Evolutionary conservation across 2,797 vertebrate genomes (phyloP), one percentile per base, ranked within the genome.

Genomic region (Rhincodon typus): DNA sequence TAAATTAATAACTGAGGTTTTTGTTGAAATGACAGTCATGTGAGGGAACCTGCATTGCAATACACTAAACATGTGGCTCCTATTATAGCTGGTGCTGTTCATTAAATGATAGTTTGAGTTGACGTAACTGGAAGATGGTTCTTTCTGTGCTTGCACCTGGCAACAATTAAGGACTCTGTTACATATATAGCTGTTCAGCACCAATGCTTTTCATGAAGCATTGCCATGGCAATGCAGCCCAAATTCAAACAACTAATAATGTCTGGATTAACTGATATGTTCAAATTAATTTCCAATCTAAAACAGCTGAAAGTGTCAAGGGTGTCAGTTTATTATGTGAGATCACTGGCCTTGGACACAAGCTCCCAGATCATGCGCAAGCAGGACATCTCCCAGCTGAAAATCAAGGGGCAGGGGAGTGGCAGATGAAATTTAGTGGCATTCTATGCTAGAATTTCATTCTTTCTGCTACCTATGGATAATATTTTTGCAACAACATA

Each of bases 221-320:
- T 93, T 67, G 19, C 90, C 90, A 69, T 93, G 62, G 90, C 90
- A 69, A 93, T 93, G 62, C 66, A 21, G 90, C 66, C 62, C 66
- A 93, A 66, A 38, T 62, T 42, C 62, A 69, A 67, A 93, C 42
- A 66, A 93, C n/a, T 93, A 42, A 93, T 93, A 93, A 93, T 21
- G 38, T 69, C 90, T 93, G 90, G 62, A 93, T 93, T 93, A 93
- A n/a, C 90, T 42, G 90, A 91, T 42, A 93, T 13, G 90, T 69
- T 93, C 62, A 93, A 93, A 93, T 93, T 93, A n/a, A 93, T 69
- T 93, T 93, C 90, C 62, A 93, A n/a, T 34, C n/a, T 93, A 93
- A 69, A 4, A 42, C 62, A 93, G 66, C 90, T 69, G 90, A 69
- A 93, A 69, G 90, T 69, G 34, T 69, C 90, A 42, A 69, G n/a